phyloP scores from a whole-genome alignment of 2,888 invertebrate genomes.

The Ormyrus thymus region DNA sequence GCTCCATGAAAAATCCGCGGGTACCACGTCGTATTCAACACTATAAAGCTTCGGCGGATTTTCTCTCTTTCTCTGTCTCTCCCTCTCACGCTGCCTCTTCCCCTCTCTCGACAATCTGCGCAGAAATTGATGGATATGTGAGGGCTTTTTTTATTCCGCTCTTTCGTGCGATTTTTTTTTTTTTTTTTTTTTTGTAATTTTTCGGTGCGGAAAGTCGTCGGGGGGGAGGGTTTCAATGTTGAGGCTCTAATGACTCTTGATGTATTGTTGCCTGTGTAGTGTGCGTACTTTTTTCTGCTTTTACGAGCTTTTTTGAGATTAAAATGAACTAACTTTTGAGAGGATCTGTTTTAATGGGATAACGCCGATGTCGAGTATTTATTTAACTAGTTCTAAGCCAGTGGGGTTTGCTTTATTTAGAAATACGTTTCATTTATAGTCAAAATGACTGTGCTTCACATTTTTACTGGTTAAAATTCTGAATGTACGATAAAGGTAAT shows the following conservation, averaged over 20 bases:
- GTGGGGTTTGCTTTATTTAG: no score
- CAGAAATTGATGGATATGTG: slow-evolving; percentile 44
- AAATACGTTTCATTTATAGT: no score
- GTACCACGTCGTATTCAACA: no score
- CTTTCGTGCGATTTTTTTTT: background rate
- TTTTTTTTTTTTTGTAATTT: slow-evolving; percentile 17
- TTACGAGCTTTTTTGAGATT: background rate
- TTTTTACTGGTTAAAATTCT: background rate
- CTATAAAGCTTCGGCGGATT: no score
- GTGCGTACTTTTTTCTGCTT: background rate
- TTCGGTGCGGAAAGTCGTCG: slow-evolving; percentile 32
- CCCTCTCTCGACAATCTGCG: slow-evolving; percentile 5
- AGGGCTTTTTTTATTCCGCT: background rate
- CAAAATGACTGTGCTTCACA: no score
- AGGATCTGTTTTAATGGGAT: no score
- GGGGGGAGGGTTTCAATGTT: slow-evolving; percentile 19
- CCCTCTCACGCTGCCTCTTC: background rate
- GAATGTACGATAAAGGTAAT: no score
- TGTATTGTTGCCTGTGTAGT: background rate
- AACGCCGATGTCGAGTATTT: no score
- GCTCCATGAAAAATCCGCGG: slow-evolving; percentile 6
- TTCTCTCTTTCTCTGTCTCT: no score
- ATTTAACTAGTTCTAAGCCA: no score
- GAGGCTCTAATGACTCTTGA: slow-evolving; percentile 10
- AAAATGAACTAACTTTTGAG: no score